These are phyloP conservation scores for Scrobipalpa costella DNA, from an alignment of 2,888 invertebrate genomes.

Conservation along the genomic window DNA sequence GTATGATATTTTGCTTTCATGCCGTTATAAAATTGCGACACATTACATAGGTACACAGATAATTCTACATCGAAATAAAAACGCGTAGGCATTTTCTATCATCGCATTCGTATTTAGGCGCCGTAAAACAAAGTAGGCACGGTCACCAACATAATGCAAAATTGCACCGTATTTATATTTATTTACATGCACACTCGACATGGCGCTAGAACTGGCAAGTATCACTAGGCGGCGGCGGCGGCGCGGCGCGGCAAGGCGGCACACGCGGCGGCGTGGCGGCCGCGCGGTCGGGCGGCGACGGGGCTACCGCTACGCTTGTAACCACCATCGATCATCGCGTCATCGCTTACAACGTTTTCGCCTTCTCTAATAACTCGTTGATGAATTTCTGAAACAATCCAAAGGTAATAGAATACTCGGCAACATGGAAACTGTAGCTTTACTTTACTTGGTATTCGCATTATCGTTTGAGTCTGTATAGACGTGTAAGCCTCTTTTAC, in stretches of 20 bases:
- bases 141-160: neutral
- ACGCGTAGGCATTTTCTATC: neutral
- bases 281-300: neutral
- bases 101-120: conserved; percentile 1
- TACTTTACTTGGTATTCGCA: no score
- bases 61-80: conserved; percentile 5
- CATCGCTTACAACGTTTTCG: conserved; percentile 88
- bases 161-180: conserved; percentile 3
- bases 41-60: neutral
- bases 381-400: conserved; percentile 92
- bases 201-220: neutral
- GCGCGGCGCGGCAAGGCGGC: neutral
- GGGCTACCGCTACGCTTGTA: neutral
- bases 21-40: neutral
- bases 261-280: conserved; percentile 6
- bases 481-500: no score
- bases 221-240: neutral
- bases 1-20: neutral
- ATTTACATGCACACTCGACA: conserved; percentile 19
- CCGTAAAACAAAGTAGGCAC: conserved; percentile 17
- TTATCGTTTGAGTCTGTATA: no score
- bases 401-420: no score
- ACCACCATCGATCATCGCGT: conserved; percentile 34
- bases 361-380: conserved; percentile 93
- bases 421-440: neutral